Base-by-base conservation (phyloP, 2,113 vertebrate genomes). In the Anseranas semipalmata region DNA sequence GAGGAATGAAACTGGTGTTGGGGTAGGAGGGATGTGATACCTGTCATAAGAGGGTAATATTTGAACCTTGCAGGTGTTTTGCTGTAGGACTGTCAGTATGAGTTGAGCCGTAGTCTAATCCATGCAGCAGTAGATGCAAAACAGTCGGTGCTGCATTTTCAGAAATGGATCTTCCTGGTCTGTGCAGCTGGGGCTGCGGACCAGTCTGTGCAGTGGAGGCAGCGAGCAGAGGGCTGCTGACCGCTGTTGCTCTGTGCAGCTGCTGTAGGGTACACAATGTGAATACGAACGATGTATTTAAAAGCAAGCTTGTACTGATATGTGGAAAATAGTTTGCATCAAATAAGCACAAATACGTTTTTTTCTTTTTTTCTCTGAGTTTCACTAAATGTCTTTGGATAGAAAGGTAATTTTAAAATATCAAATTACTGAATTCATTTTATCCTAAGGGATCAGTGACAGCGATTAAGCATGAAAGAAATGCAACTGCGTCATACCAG, bases 401-500 rank as follows among this genome's bases (percentile, higher is more conserved):
- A 68, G 39, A 77, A 81, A 92, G 25, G 7, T 53, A 32, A 45
- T 84, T 93, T 90, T 27, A 77, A 90, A 72, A 74, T 84, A 52
- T 6, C 39, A 68, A 30, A 33, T 93, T 21, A 35, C 12, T 63
- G 10, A 56, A 16, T 85, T 85, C 3, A 10, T 80, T 85, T 79
- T 78, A 70, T 32, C 18, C 5, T 62, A 45, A 68, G 53, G 46
- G 66, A 65, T 10, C 30, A 53, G 37, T 65, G 78, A 32, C 35
- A 76, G 50, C 2, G 4, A 70, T 85, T 66, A 80, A 87, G 59
- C 25, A 52, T 6, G 35, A 50, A 73, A 89, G 21, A 96, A 94
- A 14, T 13, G 13, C 39, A 85, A 35, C n/a, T 68, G 17, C 0
- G 0, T 85, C 52, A 18, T 82, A 50, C 10, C 20, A 46, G 0